Conservation (phyloP, 2,888 invertebrate species). For the Phalera bucephala region DNA sequence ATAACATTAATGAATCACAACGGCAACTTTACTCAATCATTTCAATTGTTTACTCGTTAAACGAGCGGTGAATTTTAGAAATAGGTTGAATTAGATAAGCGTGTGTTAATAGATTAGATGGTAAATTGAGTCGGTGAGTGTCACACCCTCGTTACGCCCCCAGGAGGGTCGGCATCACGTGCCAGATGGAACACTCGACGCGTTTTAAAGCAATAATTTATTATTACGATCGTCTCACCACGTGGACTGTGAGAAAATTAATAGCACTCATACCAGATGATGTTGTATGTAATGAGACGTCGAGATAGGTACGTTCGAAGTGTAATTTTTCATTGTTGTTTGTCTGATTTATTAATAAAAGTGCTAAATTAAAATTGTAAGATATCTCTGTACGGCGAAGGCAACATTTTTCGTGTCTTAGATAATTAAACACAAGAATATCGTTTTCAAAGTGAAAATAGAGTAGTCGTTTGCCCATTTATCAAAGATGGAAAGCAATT, state of each 20-base stretch:
- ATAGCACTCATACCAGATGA: slow-evolving; percentile 48
- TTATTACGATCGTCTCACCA: slow-evolving; percentile 43
- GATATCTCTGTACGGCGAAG: too few relatives aligned
- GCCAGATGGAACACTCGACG: slow-evolving; percentile 41
- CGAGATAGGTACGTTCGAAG: slow-evolving; percentile 9
- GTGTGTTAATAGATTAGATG: slow-evolving; percentile 57
- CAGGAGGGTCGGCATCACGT: slow-evolving; percentile 35
- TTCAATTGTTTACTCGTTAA: not conserved
- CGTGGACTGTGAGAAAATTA: slow-evolving; percentile 42
- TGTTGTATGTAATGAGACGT: slow-evolving; percentile 36
- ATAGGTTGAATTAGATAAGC: slow-evolving; percentile 43
- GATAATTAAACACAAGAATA: too few relatives aligned
- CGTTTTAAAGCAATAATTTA: slow-evolving; percentile 51
- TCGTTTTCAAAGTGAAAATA: too few relatives aligned
- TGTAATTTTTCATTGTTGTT: too few relatives aligned
- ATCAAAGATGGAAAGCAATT: too few relatives aligned
- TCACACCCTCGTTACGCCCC: slow-evolving; percentile 56
- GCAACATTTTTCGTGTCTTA: too few relatives aligned
- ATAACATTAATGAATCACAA: too few relatives aligned
- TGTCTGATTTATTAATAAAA: too few relatives aligned
- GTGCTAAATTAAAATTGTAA: too few relatives aligned
- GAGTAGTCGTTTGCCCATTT: too few relatives aligned
- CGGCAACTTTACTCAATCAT: too few relatives aligned
- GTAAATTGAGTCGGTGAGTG: slow-evolving; percentile 56
- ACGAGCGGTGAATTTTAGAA: slow-evolving; percentile 16